A percentile compares a stretch with the other conserved stretches of the same genome.
phyloP scores from a whole-genome alignment of 1,140 invertebrate species.

The Plutomurus gul region DNA sequence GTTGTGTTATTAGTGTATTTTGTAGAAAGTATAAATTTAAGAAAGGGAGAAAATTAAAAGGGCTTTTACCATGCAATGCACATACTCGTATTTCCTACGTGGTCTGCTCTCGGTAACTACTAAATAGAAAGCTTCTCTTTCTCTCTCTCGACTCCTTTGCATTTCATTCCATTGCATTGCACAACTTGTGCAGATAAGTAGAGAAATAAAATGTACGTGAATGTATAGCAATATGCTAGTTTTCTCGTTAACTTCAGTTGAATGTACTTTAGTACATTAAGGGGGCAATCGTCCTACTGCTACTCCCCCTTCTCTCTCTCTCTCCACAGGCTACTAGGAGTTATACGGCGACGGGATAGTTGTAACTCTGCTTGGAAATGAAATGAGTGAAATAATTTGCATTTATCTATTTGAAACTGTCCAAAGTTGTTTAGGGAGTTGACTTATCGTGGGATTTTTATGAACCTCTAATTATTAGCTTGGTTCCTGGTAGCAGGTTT shows the following conservation, averaged over 20 bases:
- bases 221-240: background rate
- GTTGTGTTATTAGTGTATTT: conserved; percentile 19
- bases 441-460: conserved; percentile 31
- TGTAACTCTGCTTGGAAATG: no score
- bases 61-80: conserved; percentile 16
- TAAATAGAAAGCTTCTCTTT: background rate
- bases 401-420: conserved; percentile 24
- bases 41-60: conserved; percentile 20
- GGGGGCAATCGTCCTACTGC: no score
- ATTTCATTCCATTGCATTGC: background rate
- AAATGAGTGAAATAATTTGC: background rate
- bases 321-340: no score
- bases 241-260: background rate
- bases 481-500: background rate
- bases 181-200: background rate
- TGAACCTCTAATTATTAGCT: conserved; percentile 35
- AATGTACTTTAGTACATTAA: background rate
- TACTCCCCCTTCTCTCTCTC: no score
- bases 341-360: no score
- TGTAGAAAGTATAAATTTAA: background rate
- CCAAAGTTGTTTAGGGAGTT: background rate
- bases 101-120: background rate
- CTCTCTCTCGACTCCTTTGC: background rate
- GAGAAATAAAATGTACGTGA: background rate
- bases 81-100: background rate